Evolutionary conservation across 2,888 invertebrate species (phyloP).

Genomic region (Lasioglossum calceatum): DNA sequence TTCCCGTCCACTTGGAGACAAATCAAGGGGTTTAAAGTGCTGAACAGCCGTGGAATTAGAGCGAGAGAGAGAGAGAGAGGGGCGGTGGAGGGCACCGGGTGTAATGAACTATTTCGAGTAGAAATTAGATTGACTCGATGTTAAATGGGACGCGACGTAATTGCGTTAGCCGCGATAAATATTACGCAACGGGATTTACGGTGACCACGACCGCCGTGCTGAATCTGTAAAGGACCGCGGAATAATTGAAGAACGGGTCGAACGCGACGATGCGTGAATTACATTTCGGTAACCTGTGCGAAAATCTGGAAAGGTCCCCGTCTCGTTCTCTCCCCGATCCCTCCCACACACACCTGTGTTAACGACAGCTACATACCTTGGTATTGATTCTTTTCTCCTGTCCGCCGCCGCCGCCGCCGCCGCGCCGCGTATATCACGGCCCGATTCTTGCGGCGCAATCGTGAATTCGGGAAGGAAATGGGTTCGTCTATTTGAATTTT

Average conservation of each 20-base stretch:
- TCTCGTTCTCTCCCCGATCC: not conserved
- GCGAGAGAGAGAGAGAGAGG: not conserved
- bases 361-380: conserved; percentile 16
- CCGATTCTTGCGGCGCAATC: conserved; percentile 20
- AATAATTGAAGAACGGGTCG: conserved; percentile 44
- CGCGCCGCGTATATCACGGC: conserved; percentile 22
- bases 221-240: conserved; percentile 10
- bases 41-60: not conserved
- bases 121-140: conserved; percentile 48
- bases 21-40: conserved; percentile 50
- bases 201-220: not conserved
- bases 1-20: conserved; percentile 28
- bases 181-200: conserved; percentile 32
- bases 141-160: conserved; percentile 50
- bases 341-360: conserved; percentile 3
- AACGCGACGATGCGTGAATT: conserved; percentile 19
- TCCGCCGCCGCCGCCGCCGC: not conserved
- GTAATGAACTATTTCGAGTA: conserved; percentile 52
- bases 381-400: conserved; percentile 38
- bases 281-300: conserved; percentile 10
- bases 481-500: conserved; percentile 1
- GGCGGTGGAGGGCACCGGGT: not conserved
- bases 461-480: conserved; percentile 12
- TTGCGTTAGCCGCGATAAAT: conserved; percentile 51
- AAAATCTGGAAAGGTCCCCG: not conserved